phyloP scores from a whole-genome alignment of 2,888 invertebrate genomes.

The Eueremaeus valkanovi region DNA sequence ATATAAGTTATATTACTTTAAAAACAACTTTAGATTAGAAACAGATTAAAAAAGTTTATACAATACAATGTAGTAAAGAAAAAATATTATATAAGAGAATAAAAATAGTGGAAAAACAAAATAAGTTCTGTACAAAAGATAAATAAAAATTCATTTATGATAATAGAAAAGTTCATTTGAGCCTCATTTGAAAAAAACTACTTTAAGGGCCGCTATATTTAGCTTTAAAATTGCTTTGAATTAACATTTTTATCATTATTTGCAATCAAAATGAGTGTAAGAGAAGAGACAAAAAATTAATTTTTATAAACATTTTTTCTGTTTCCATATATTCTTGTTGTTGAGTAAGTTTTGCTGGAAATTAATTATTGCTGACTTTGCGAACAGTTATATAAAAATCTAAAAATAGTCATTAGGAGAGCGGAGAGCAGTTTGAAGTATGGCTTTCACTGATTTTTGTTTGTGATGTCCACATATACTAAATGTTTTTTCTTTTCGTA shows the following conservation, averaged over 20 bases:
- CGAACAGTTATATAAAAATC: not conserved
- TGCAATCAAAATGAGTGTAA: not conserved
- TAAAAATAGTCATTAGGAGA: not conserved
- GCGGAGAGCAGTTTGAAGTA: too few species aligned
- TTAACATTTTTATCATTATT: slow-evolving; percentile 13
- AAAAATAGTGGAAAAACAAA: not conserved
- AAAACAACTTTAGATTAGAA: too few species aligned
- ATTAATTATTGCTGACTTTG: slow-evolving; percentile 3
- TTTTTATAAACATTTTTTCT: not conserved
- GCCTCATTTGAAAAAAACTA: not conserved
- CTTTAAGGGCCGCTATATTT: not conserved
- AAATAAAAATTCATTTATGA: not conserved
- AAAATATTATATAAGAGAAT: not conserved
- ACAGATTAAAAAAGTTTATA: not conserved
- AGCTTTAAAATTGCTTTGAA: not conserved
- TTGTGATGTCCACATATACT: slow-evolving; percentile 1
- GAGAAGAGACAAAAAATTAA: not conserved
- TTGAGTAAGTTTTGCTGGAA: not conserved
- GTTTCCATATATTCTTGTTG: not conserved
- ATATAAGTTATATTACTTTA: too few species aligned
- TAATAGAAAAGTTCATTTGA: not conserved
- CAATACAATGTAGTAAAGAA: not conserved
- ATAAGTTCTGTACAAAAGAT: not conserved
- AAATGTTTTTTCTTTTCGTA: not conserved
- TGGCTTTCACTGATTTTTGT: not conserved